Conservation (phyloP, 2,888 invertebrate genomes). For the Synergus umbraculus region DNA sequence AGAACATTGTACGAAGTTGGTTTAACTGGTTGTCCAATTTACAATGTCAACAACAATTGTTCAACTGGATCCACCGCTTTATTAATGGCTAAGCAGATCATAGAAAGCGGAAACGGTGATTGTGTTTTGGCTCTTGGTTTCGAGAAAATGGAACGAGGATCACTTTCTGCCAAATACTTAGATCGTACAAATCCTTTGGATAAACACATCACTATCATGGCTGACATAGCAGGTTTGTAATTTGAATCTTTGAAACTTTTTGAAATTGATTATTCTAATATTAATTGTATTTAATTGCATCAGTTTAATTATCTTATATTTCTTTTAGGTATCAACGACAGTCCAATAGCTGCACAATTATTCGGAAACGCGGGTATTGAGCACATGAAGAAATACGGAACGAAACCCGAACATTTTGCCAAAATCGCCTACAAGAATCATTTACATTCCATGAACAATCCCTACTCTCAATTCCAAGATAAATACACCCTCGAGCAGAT, state of each 20-base stretch:
- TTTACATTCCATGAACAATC: slow-evolving; percentile 97
- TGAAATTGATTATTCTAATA: background rate
- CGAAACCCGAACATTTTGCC: slow-evolving; percentile 94
- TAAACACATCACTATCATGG: slow-evolving; percentile 91
- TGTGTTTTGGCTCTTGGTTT: slow-evolving; percentile 96
- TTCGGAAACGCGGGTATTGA: slow-evolving; percentile 98
- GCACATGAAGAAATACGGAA: slow-evolving; percentile 97
- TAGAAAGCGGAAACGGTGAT: slow-evolving; percentile 92
- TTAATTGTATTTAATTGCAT: slow-evolving; percentile 2
- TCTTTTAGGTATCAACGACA: slow-evolving; percentile 81
- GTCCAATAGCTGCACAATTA: slow-evolving; percentile 95
- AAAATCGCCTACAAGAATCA: slow-evolving; percentile 99
- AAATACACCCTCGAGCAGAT: slow-evolving; percentile 96
- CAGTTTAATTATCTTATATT: slow-evolving; percentile 16
- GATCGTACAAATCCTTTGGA: slow-evolving; percentile 95
- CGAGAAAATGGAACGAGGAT: slow-evolving; percentile 98
- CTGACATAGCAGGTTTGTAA: slow-evolving; percentile 84
- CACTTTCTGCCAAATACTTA: slow-evolving; percentile 85
- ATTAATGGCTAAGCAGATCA: slow-evolving; percentile 92
- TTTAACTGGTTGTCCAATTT: slow-evolving; percentile 97
- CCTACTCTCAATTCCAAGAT: slow-evolving; percentile 96
- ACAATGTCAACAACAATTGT: slow-evolving; percentile 99
- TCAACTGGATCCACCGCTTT: slow-evolving; percentile 97
- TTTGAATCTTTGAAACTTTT: background rate
- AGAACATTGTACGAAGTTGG: slow-evolving; percentile 96